Evolutionary conservation across 1,140 invertebrate genomes (phyloP), one percentile per base, ranked within the genome.

Genomic region (Diuraphis noxia): DNA sequence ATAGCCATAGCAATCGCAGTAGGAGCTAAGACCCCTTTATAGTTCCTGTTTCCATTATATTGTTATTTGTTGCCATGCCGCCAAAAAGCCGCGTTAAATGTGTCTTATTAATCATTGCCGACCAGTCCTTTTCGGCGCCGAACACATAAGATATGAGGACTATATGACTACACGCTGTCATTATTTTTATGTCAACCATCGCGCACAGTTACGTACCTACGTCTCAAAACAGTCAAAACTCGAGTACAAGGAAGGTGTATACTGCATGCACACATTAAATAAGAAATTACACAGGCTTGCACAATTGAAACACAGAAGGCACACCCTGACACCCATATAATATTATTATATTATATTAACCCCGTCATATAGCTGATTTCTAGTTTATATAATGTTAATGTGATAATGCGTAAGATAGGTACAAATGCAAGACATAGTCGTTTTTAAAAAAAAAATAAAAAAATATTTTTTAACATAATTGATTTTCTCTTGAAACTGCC

Each of bases 1-100:
- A 72, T 72, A 72, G n/a, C 56, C 56, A n/a, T 72, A n/a, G 56
- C 56, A n/a, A 72, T 72, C 84, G 17, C 88, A 40, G 88, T 89
- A 89, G 88, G 88, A 79, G 25, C 30, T 4, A 41, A 56, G 88
- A 90, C 88, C 77, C 43, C 52, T 81, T 79, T 89, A 46, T 81
- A 81, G 88, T 90, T 90, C 88, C 88, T 81, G 88, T 90, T 81
- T 90, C 63, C 88, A 89, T 79, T 89, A 79, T 77, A 43, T 19
- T 79, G 19, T 46, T 34, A n/a, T 79, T 13, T 34, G 40, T 79
- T 13, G 77, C 46, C n/a, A 34, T n/a, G 34, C 88, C 88, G 88
- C 72, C 88, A 90, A 79, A 90, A 49, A n/a, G 85, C 34, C 85
- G 43, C 21, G 46, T 86, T 52, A 86, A 49, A 86, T 23, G 46